Base-by-base conservation (phyloP, 2,888 invertebrate genomes). In the Neocrepidodera transversa region DNA sequence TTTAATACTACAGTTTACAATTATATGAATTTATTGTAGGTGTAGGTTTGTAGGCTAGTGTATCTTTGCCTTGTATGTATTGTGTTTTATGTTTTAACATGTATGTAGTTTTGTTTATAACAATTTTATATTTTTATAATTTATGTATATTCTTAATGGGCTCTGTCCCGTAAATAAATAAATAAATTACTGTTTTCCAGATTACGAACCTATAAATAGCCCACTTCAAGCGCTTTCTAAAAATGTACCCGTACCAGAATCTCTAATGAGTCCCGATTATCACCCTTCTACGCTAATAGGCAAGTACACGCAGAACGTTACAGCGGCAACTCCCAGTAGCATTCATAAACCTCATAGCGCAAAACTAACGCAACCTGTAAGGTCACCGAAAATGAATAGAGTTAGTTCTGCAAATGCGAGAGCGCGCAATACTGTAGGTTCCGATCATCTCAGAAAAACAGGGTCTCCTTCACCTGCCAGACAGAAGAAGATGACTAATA, bases 181-280 rank as follows among this genome's bases (percentile, higher is more conserved):
- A 18, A 45, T 53, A 42, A 11, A 35, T 62, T 13, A 60, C 58
- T 18, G 6, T 47, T 63, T 68, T 60, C 16, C 57, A 76, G 78
- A 76, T 63, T 63, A 64, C 6, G 78, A 78, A 67, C 71, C 74
- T 3, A 58, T 81, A 51, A 83, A 82, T 64, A 84, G 83, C 67
- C 88, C 91, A 0, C 77, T 93, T 59, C 90, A 91, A 73, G 91
- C 92, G 7, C 89, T 92, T 7, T 91, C 92, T 0, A 93, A 92
- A 80, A 88, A 93, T 83, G 90, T 93, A 0, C 93, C 93, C 0
- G 93, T 93, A 20, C 93, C 93, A 0, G 93, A 93, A 76, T 90
- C 92, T 0, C 81, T 93, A 1, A 92, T 92, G 90, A 92, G 92
- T 73, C 92, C 91, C 0, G 92, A 92, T 76, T 89, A 89, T 76